Evolutionary conservation across 2,113 vertebrate genomes (phyloP), one percentile per base, ranked within the genome.

Genomic region (Pygoscelis adeliae): DNA sequence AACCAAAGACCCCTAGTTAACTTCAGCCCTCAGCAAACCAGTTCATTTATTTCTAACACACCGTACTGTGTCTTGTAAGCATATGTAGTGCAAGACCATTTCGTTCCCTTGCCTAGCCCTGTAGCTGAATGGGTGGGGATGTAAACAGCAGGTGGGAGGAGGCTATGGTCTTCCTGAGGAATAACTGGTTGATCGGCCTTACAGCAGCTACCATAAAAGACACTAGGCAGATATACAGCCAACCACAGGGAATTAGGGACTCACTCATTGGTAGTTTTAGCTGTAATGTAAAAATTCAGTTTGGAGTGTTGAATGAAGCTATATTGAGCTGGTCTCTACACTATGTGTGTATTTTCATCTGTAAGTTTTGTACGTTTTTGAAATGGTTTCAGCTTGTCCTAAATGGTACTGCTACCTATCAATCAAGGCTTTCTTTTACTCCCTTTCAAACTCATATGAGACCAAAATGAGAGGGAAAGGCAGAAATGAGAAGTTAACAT

Each of bases 61-160:
- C 10, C 0, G 0, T 26, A 8, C 42, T 17, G 15, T 61, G 67
- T 69, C 82, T 78, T 6, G 1, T 42, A 88, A 29, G 38, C 23
- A 23, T 36, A 56, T 2, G 11, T 6, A 83, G 34, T 1, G 9
- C 32, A 38, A 74, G 81, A 86, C 38, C n/a, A 70, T 80, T 94
- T 90, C 82, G 71, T 93, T 79, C 79, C 49, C 66, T 77, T 83
- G 66, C 72, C 67, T 73, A 22, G 10, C 6, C 42, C 71, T 50
- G 67, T 26, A 86, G 53, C 40, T 13, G 8, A 72, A 84, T 11
- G 62, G 19, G 15, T 76, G 44, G 58, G 80, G 55, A 72, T 27
- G 22, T 30, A 80, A 93, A 77, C 5, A 90, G 83, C 72, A 90
- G 71, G 46, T 65, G 46, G 77, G 55, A 83, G 53, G 49, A 76